These are phyloP conservation scores for Mionectes olivaceus DNA, from an alignment of 2,797 vertebrate genomes.

Conservation along the genomic window DNA sequence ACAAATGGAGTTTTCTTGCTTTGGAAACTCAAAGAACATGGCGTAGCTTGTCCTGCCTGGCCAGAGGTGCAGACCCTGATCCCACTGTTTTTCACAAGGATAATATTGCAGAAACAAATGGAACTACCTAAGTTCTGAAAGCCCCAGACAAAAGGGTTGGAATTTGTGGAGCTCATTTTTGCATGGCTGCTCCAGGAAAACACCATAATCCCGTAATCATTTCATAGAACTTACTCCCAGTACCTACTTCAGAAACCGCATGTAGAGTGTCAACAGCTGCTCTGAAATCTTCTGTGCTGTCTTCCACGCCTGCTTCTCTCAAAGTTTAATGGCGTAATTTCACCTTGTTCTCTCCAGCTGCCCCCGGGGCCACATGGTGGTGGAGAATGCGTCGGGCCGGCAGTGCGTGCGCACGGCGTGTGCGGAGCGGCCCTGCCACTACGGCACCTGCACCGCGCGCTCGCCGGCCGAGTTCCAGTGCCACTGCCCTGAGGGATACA, in stretches of 20 bases:
- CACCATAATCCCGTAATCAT: neutral
- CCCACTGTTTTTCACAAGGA: neutral
- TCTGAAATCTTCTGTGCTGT: neutral
- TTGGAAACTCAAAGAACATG: neutral
- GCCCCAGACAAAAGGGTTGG: neutral
- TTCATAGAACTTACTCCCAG: neutral
- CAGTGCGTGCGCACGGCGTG: conserved; percentile 87
- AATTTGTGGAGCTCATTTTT: neutral
- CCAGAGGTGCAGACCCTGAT: neutral
- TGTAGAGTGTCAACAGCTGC: neutral
- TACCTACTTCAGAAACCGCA: neutral
- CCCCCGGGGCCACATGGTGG: conserved; percentile 85
- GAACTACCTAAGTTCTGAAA: neutral
- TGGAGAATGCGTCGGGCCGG: conserved; percentile 84
- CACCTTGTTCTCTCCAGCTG: conserved; percentile 76
- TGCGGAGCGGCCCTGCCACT: conserved; percentile 85
- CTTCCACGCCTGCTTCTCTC: neutral
- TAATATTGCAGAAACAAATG: neutral
- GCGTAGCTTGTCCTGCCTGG: neutral
- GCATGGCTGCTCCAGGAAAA: neutral
- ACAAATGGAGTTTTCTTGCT: neutral
- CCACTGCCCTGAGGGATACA: conserved; percentile 87
- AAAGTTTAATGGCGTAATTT: neutral
- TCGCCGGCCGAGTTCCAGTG: conserved; percentile 87
- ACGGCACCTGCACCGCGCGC: conserved; percentile 87